phyloP scores from a whole-genome alignment of 2,113 vertebrate genomes.

The Pedionomus torquatus region DNA sequence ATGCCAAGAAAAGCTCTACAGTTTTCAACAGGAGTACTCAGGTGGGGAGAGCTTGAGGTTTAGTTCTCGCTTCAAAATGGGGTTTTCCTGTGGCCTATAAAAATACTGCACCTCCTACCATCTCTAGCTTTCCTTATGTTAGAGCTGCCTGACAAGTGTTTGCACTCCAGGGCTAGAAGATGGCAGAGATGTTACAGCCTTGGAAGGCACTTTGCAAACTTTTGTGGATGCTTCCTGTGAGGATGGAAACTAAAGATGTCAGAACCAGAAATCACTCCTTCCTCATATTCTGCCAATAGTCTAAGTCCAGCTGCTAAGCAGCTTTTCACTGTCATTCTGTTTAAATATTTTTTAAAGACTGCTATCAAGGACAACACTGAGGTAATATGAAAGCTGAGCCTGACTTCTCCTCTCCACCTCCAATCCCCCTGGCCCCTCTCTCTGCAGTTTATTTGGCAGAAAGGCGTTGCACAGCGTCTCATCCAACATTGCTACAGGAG shows the following conservation, averaged over 20 bases:
- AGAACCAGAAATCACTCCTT: not conserved
- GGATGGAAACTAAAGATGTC: not conserved
- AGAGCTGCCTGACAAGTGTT: not conserved
- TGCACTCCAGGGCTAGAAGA: not conserved
- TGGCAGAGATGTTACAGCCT: not conserved
- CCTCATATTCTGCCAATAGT: not conserved
- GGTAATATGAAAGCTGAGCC: not conserved
- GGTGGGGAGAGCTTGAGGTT: not conserved
- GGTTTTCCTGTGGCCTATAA: not conserved
- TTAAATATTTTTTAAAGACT: not conserved
- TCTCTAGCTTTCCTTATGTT: not conserved
- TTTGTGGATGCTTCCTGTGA: not conserved
- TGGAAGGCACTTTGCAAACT: not conserved
- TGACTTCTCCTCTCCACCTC: not conserved
- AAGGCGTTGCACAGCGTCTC: not conserved
- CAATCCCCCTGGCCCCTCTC: not conserved
- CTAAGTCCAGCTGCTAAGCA: not conserved
- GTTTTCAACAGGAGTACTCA: not conserved
- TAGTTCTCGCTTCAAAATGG: not conserved
- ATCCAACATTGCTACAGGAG: not conserved
- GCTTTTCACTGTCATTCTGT: not conserved
- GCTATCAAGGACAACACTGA: constrained; percentile 26
- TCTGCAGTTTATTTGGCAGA: constrained; percentile 19
- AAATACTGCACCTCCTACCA: not conserved
- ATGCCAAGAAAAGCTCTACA: not conserved